These are phyloP conservation scores for Acanthosoma haemorrhoidale DNA, from an alignment of 2,888 invertebrate genomes.

Conservation along the genomic window DNA sequence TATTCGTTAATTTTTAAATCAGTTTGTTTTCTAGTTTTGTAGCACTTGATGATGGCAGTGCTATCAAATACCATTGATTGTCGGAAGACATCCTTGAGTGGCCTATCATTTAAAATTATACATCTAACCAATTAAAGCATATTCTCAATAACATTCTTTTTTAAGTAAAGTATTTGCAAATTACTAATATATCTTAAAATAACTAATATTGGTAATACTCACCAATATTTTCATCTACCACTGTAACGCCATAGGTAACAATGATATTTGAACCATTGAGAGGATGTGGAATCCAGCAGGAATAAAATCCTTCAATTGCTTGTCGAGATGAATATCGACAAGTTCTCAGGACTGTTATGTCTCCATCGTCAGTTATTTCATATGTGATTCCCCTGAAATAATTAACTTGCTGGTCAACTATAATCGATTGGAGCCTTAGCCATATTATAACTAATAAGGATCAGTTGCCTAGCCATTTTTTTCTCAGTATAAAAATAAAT, in stretches of 20 bases:
- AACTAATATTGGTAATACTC: neutral
- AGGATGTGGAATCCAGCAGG: slow-evolving; percentile 35
- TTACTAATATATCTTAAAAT: neutral
- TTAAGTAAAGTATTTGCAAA: too few species aligned
- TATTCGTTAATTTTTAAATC: too few species aligned
- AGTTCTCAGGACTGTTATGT: neutral
- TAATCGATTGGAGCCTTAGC: too few species aligned
- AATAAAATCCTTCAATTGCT: slow-evolving; percentile 37
- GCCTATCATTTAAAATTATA: too few species aligned
- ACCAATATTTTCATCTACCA: slow-evolving; percentile 15
- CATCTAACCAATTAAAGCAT: too few species aligned
- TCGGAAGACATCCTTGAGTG: too few species aligned
- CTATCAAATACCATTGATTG: neutral
- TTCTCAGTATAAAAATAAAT: too few species aligned
- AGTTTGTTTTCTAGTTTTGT: too few species aligned
- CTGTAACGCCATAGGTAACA: slow-evolving; percentile 34
- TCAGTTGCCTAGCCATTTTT: too few species aligned
- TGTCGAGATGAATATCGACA: neutral
- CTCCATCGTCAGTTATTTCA: neutral
- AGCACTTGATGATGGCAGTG: neutral
- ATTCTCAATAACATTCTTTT: too few species aligned
- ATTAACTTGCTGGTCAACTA: too few species aligned
- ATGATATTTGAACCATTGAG: slow-evolving; percentile 19
- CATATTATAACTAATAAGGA: too few species aligned
- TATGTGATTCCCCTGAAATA: slow-evolving; percentile 13